Conservation (phyloP, 2,113 vertebrate genomes). For the Speoplatyrhinus poulsoni region DNA sequence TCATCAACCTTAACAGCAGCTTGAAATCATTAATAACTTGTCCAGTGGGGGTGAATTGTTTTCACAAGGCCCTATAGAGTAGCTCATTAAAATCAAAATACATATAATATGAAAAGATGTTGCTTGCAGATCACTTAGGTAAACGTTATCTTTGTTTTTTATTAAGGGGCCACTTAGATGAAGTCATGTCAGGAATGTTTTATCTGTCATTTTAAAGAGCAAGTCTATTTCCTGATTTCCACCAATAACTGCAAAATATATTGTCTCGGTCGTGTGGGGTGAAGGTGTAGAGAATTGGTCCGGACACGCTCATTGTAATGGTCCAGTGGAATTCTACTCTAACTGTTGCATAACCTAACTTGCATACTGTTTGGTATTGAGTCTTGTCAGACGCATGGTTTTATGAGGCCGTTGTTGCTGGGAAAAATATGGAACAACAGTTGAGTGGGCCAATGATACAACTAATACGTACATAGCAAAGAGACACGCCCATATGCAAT, state of each 20-base stretch:
- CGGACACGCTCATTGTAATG: no score
- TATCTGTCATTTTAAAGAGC: conserved; percentile 20
- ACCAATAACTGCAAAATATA: background rate
- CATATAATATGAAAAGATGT: background rate
- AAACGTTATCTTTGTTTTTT: conserved; percentile 2
- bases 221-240: conserved; percentile 14
- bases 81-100: background rate
- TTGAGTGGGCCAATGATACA: no score
- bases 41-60: conserved; percentile 15
- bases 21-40: background rate
- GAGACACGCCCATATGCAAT: no score
- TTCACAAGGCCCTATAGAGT: background rate
- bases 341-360: no score
- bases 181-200: conserved; percentile 34
- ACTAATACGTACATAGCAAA: no score
- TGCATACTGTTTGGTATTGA: no score
- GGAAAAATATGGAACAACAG: no score
- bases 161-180: conserved; percentile 17
- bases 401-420: no score
- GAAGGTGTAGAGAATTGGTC: no score
- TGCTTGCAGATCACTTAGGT: conserved; percentile 2
- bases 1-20: background rate
- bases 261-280: no score
- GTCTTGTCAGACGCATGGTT: no score
- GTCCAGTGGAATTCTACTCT: no score